A percentile compares a stretch with the other conserved stretches of the same genome.
Conservation (phyloP, 2,888 invertebrate genomes). For the Heliothis peltigera region DNA sequence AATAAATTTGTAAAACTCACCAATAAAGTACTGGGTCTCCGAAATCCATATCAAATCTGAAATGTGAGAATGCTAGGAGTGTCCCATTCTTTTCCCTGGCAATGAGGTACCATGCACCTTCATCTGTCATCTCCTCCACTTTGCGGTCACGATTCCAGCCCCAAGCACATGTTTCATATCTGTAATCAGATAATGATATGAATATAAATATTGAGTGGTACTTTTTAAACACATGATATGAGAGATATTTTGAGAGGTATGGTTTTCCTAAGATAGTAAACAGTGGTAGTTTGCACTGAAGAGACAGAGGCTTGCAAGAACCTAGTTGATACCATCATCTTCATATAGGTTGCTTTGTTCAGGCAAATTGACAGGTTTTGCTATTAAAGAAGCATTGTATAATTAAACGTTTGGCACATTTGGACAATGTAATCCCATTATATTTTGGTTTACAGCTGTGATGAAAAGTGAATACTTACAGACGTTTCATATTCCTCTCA, state of each 20-base stretch:
- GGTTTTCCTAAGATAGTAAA: neutral
- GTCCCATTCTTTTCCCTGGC: slow-evolving; percentile 87
- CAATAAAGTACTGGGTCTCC: slow-evolving; percentile 94
- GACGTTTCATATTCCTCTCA: slow-evolving; percentile 93
- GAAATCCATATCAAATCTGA: slow-evolving; percentile 95
- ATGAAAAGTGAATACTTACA: slow-evolving; percentile 87
- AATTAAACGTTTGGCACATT: too few relatives aligned
- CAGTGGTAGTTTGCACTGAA: neutral
- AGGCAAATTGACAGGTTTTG: too few relatives aligned
- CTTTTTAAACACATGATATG: too few relatives aligned
- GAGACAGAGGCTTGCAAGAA: too few relatives aligned
- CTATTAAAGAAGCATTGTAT: too few relatives aligned
- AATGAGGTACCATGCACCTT: slow-evolving; percentile 93
- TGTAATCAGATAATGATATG: slow-evolving; percentile 63
- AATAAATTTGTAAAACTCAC: slow-evolving; percentile 79
- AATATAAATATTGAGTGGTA: neutral
- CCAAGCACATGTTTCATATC: slow-evolving; percentile 94
- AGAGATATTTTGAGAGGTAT: too few relatives aligned
- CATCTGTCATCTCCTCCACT: slow-evolving; percentile 93
- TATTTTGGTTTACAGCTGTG: neutral
- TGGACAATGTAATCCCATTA: neutral
- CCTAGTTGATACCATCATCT: too few relatives aligned
- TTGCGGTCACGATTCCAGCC: slow-evolving; percentile 95
- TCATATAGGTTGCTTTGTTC: too few relatives aligned
- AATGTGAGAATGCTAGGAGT: slow-evolving; percentile 94